Conservation (phyloP, 2,888 invertebrate genomes). For the Cyaniris semiargus region DNA sequence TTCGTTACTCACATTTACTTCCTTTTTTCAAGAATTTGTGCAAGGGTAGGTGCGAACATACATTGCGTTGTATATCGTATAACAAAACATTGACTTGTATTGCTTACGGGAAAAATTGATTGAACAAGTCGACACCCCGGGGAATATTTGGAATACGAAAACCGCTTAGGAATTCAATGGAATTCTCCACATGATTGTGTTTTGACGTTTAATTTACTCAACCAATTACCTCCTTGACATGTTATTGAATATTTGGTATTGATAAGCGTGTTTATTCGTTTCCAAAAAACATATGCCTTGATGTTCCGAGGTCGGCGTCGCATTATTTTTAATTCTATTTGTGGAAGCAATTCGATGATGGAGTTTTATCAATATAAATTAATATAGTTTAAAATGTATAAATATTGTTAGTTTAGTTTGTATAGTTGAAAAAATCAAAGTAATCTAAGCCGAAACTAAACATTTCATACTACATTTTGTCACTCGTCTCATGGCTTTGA, state of each 20-base stretch:
- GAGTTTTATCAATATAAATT: neutral
- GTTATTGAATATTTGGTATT: constrained; percentile 19
- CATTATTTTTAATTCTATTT: constrained; percentile 1
- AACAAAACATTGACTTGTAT: neutral
- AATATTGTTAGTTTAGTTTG: too few relatives aligned
- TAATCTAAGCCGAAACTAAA: too few relatives aligned
- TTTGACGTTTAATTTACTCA: constrained; percentile 29
- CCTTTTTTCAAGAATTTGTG: too few relatives aligned
- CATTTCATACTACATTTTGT: too few relatives aligned
- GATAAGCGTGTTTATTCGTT: neutral
- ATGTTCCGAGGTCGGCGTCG: neutral
- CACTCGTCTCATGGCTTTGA: too few relatives aligned
- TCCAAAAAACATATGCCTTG: neutral
- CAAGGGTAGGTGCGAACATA: neutral
- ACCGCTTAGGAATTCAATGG: constrained; percentile 10
- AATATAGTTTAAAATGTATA: neutral
- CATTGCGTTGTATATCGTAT: neutral
- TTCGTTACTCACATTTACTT: too few relatives aligned
- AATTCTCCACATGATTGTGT: constrained; percentile 23
- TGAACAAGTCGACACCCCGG: neutral
- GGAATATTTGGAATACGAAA: constrained; percentile 6
- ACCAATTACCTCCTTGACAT: constrained; percentile 26
- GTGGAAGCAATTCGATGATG: neutral
- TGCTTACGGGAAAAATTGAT: neutral
- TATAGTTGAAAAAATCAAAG: too few relatives aligned